Evolutionary conservation across 2,113 vertebrate genomes (phyloP).

Genomic region (chimpanzee (Pan troglodytes)): NHGRI_mPanTro3-v2.1_pri NC_072398.2:34090001-34090500

Average conservation of each 20-base stretch:
- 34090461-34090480: neutral
- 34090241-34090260: neutral
- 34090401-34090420: neutral
- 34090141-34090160: neutral
- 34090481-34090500: neutral
- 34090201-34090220: neutral
- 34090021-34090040: neutral
- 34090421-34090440: neutral
- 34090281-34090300: neutral
- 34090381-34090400: neutral
- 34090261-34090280: neutral
- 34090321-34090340: neutral
- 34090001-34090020: neutral
- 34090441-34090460: neutral
- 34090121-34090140: neutral
- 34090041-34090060: neutral
- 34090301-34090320: neutral
- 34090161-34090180: neutral
- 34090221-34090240: neutral
- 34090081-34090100: neutral
- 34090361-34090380: neutral
- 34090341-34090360: neutral
- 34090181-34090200: neutral
- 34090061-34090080: neutral
- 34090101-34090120: neutral